Evolutionary conservation across 2,888 invertebrate species (phyloP).

Genomic region (Cheilosia grossa): DNA sequence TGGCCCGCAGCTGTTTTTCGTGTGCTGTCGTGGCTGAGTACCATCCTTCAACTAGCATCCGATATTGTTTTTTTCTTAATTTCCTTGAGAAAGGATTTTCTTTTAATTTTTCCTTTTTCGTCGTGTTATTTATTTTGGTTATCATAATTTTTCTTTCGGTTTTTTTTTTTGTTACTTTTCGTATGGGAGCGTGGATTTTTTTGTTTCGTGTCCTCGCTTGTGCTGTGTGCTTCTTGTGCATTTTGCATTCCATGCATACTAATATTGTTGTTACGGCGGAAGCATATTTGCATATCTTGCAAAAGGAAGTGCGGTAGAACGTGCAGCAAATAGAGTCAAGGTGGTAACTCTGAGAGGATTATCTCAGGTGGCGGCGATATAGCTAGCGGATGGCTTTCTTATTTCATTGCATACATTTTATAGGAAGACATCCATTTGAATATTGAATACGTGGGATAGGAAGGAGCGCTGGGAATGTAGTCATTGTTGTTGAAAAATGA

Average conservation of each 20-base stretch:
- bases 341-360: slow-evolving; percentile 68
- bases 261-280: slow-evolving; percentile 61
- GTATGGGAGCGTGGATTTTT: not conserved
- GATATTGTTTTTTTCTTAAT: slow-evolving; percentile 73
- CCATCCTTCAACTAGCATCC: slow-evolving; percentile 62
- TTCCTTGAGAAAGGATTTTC: slow-evolving; percentile 69
- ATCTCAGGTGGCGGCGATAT: slow-evolving; percentile 55
- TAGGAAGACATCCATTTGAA: slow-evolving; percentile 50
- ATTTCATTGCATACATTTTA: slow-evolving; percentile 6
- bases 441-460: slow-evolving; percentile 28
- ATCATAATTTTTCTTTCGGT: slow-evolving; percentile 45
- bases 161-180: slow-evolving; percentile 2
- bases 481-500: slow-evolving; percentile 32
- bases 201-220: slow-evolving; percentile 1
- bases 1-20: slow-evolving; percentile 41
- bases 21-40: slow-evolving; percentile 7
- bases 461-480: not conserved
- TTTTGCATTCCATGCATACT: slow-evolving; percentile 68
- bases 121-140: slow-evolving; percentile 45
- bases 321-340: slow-evolving; percentile 63
- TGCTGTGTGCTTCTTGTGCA: slow-evolving; percentile 29
- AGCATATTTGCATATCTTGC: slow-evolving; percentile 63
- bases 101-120: not conserved
- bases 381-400: slow-evolving; percentile 28
- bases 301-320: slow-evolving; percentile 34